These are phyloP conservation scores for Tridacna crocea DNA, from an alignment of 2,888 invertebrate genomes.

Conservation along the genomic window DNA sequence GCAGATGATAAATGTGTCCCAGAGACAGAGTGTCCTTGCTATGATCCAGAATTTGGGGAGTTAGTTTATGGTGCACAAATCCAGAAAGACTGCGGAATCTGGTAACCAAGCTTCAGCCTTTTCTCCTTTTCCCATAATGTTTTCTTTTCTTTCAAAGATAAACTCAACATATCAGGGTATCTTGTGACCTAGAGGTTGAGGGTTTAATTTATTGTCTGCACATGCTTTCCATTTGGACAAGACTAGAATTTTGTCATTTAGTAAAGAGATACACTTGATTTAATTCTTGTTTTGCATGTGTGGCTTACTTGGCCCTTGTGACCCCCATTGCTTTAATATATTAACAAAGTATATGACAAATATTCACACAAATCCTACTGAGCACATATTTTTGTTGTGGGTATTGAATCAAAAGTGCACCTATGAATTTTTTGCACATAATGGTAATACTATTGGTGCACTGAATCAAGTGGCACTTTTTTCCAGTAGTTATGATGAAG, in stretches of 20 bases:
- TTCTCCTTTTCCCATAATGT: background rate
- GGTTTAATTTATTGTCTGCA: background rate
- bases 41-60: background rate
- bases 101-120: background rate
- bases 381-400: no score
- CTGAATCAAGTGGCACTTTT: no score
- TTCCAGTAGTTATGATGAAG: no score
- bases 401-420: no score
- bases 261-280: background rate
- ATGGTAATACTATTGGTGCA: no score
- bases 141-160: background rate
- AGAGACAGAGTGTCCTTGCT: constrained; percentile 1
- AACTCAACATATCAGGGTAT: no score
- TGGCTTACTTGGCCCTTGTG: no score
- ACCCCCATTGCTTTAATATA: no score
- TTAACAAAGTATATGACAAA: no score
- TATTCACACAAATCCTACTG: no score
- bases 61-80: background rate
- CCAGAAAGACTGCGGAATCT: constrained; percentile 3
- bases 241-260: background rate
- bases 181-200: no score
- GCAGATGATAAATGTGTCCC: constrained; percentile 10
- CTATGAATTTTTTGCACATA: no score
- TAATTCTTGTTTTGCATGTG: background rate
- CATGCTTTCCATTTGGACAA: background rate